A percentile compares a stretch with the other conserved stretches of the same genome.
Evolutionary conservation across 2,888 invertebrate genomes (phyloP).

Genomic region (Leucophora obtusa): DNA sequence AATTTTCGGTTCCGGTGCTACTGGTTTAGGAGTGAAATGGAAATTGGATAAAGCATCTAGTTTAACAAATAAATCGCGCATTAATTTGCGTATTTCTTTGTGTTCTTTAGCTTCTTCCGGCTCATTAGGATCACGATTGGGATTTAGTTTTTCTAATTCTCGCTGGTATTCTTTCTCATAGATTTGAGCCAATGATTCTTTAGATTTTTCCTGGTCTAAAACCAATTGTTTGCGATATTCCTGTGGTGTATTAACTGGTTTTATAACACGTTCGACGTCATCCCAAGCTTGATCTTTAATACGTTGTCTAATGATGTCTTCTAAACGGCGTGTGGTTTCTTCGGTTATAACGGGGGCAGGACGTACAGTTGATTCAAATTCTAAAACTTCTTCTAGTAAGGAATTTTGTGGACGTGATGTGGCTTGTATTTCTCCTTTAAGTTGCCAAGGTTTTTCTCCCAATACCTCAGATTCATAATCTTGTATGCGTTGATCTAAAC

Average conservation of each 20-base stretch:
- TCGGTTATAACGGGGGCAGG: constrained; percentile 96
- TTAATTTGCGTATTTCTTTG: constrained; percentile 85
- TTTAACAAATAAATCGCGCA: constrained; percentile 88
- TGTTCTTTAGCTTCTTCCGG: constrained; percentile 86
- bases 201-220: constrained; percentile 95
- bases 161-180: constrained; percentile 93
- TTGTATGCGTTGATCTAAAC: constrained; percentile 84
- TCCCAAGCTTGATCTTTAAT: constrained; percentile 97
- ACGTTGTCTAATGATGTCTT: constrained; percentile 93
- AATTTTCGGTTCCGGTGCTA: constrained; percentile 92
- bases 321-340: constrained; percentile 90
- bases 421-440: constrained; percentile 93
- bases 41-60: constrained; percentile 96
- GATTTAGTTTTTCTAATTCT: constrained; percentile 81
- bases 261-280: constrained; percentile 92
- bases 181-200: constrained; percentile 93
- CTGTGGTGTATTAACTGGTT: constrained; percentile 88
- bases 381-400: constrained; percentile 92
- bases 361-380: constrained; percentile 90
- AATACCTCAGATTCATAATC: constrained; percentile 86
- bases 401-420: constrained; percentile 92
- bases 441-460: constrained; percentile 94
- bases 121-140: constrained; percentile 79
- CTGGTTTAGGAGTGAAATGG: constrained; percentile 94
- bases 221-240: constrained; percentile 93